These are phyloP conservation scores for Menura novaehollandiae DNA, from an alignment of 2,113 vertebrate genomes.

Conservation along the genomic window DNA sequence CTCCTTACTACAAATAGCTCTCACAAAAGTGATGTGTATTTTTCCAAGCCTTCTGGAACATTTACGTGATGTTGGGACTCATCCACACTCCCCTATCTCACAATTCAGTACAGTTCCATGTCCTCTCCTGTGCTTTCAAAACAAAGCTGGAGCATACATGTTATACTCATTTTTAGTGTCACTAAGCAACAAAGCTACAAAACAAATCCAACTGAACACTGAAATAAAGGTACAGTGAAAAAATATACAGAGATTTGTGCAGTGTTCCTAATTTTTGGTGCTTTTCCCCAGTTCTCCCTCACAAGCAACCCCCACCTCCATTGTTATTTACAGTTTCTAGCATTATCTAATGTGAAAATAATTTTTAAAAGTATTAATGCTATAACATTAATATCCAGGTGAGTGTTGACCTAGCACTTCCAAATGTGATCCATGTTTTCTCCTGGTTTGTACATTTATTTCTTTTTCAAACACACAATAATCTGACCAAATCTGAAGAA, in stretches of 20 bases:
- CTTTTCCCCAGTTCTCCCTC: background rate
- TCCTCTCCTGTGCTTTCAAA: background rate
- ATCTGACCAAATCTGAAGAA: background rate
- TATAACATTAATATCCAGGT: background rate
- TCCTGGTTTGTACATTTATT: background rate
- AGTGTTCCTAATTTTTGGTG: background rate
- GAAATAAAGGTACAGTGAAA: background rate
- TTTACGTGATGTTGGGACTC: background rate
- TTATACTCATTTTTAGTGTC: background rate
- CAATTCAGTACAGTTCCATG: background rate
- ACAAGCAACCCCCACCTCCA: background rate
- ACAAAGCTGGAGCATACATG: background rate
- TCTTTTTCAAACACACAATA: background rate
- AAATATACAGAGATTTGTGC: background rate
- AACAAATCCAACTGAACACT: background rate
- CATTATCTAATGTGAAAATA: background rate
- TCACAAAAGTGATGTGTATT: background rate
- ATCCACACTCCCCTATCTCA: background rate
- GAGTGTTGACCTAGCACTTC: background rate
- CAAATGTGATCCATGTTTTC: rapidly evolving
- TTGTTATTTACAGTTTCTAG: background rate
- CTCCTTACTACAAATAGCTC: background rate
- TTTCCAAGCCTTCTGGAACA: background rate
- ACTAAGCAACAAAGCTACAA: background rate
- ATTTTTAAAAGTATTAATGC: background rate